Evolutionary conservation across 1,140 invertebrate species (phyloP), one percentile per base, ranked within the genome.

Genomic region (Micrasema minimum): DNA sequence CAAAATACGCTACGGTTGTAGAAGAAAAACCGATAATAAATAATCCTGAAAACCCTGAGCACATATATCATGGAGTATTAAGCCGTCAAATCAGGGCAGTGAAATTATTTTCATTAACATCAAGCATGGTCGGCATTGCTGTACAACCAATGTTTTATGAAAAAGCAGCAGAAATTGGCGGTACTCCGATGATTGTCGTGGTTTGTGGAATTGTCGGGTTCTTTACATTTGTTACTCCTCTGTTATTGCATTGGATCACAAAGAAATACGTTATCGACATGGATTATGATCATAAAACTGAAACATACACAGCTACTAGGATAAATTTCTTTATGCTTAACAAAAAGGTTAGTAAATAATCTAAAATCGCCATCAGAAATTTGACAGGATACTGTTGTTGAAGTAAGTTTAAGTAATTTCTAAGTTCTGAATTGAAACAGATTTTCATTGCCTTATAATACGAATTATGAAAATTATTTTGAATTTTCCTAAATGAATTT

Each of bases 231-330:
- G 82, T 90, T 0, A 96, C 93, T 4, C 96, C 96, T 1, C 46
- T 95, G 16, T 77, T 97, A 22, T 82, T 97, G 68, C 93, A 97
- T 83, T 83, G 88, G 4, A 82, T 97, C 12, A 91, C 93, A 2
- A 96, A 91, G 77, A 93, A 93, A 81, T 98, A 97, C 86, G 90
- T 96, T 0, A 91, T 88, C 0, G 82, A 89, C 69, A 81, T 97
- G 2, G 84, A 90, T 68, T 96, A 93, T 77, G 85, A 94, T 80
- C 78, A 83, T 11, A 73, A 79, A 20, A 88, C 81, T 31, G 85
- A 90, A 26, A 87, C 85, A 53, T 94, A 93, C 77, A 88, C 85
- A 23, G 91, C 92, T n/a, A 88, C 86, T 12, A n/a, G n/a, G n/a
- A 90, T 88, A 31, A 87, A 90, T 22, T 90, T 87, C 16, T 86